These are phyloP conservation scores for Panagrolaimus sp. DNA, from an alignment of 1,140 invertebrate genomes.

Conservation along the genomic window DNA sequence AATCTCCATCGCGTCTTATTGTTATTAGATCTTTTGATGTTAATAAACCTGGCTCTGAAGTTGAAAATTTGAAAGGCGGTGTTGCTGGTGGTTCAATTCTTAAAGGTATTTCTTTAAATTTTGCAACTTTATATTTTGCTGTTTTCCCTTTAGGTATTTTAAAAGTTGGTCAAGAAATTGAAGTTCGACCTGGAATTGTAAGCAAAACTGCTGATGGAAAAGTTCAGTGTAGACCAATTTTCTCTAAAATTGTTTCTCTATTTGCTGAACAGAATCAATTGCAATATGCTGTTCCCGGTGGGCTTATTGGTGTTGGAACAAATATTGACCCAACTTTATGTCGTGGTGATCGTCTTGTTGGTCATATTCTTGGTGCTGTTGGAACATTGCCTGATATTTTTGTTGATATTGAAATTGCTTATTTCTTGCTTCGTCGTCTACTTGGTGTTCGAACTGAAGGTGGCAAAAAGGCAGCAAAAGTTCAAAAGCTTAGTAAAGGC, in stretches of 20 bases:
- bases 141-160: slow-evolving; percentile 44
- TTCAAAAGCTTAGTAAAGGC: slow-evolving; percentile 77
- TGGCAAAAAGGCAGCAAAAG: slow-evolving; percentile 91
- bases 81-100: slow-evolving; percentile 97
- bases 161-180: slow-evolving; percentile 76
- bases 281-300: slow-evolving; percentile 95
- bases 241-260: slow-evolving; percentile 91
- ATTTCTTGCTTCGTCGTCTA: slow-evolving; percentile 86
- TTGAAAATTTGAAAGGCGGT: slow-evolving; percentile 93
- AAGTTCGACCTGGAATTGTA: slow-evolving; percentile 70
- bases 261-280: slow-evolving; percentile 97
- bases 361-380: slow-evolving; percentile 86
- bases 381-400: slow-evolving; percentile 93
- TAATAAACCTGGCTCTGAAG: slow-evolving; percentile 98
- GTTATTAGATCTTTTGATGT: slow-evolving; percentile 99
- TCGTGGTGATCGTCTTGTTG: slow-evolving; percentile 91
- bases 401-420: slow-evolving; percentile 95
- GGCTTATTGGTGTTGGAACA: slow-evolving; percentile 87
- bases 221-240: slow-evolving; percentile 88
- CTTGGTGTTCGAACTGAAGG: slow-evolving; percentile 95
- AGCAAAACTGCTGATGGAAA: slow-evolving; percentile 92
- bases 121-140: neutral
- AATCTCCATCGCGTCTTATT: slow-evolving; percentile 87
- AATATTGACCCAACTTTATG: slow-evolving; percentile 98
- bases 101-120: slow-evolving; percentile 65